Conservation (phyloP, 1,140 invertebrate species). For the Nasonia giraulti region DNA sequence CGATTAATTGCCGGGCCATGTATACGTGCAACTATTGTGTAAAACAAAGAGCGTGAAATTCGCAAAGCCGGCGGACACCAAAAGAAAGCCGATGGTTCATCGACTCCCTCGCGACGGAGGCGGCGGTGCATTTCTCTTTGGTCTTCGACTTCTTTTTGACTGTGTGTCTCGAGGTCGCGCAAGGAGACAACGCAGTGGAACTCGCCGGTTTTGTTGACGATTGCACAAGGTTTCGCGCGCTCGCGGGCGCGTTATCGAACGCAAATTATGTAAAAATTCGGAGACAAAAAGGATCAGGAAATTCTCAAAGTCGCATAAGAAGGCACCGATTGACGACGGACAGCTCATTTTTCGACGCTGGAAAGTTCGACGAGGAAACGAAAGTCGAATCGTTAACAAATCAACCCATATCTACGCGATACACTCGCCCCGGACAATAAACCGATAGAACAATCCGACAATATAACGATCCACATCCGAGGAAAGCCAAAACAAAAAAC, state of each 20-base stretch:
- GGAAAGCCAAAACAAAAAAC: neutral
- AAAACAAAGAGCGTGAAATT: neutral
- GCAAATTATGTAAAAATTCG: slow-evolving; percentile 23
- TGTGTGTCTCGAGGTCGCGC: neutral
- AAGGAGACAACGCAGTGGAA: neutral
- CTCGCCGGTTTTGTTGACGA: neutral
- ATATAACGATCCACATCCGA: neutral
- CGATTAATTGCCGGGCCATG: neutral
- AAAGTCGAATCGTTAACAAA: too few species aligned
- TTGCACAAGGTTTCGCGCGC: slow-evolving; percentile 7
- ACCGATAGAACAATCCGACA: neutral
- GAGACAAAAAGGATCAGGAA: slow-evolving; percentile 2
- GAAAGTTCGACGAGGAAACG: too few species aligned
- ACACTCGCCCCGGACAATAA: too few species aligned
- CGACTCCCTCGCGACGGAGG: neutral
- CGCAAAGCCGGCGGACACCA: neutral
- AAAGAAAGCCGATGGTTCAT: neutral
- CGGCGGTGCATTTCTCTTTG: neutral
- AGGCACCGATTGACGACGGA: too few species aligned
- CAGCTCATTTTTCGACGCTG: too few species aligned
- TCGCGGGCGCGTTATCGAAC: neutral
- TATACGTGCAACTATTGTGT: neutral
- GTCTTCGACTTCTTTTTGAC: neutral
- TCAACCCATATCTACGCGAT: too few species aligned
- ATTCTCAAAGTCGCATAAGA: too few species aligned